Conservation (phyloP, 2,888 invertebrate genomes). For the Cheilosia impressa region DNA sequence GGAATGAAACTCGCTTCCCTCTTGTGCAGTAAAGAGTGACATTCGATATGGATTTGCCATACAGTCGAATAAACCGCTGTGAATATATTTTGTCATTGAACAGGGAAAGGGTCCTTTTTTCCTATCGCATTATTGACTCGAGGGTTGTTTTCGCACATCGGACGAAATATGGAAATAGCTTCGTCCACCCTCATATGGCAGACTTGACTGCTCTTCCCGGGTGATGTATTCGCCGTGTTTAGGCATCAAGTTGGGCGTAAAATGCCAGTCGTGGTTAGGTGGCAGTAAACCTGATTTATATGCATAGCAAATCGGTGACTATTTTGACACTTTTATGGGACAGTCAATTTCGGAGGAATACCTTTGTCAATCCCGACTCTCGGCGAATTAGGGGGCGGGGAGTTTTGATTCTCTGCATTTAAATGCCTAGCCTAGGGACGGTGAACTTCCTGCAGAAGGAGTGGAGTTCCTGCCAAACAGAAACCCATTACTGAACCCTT, state of each 20-base stretch:
- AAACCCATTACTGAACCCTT: no score
- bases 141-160: neutral
- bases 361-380: neutral
- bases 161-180: constrained; percentile 62
- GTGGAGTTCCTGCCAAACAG: no score
- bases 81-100: constrained; percentile 14
- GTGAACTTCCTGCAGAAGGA: neutral
- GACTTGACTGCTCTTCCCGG: constrained; percentile 29
- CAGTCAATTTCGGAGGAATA: neutral
- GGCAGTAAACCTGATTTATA: constrained; percentile 56
- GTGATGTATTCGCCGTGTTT: constrained; percentile 23
- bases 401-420: neutral
- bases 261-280: constrained; percentile 47
- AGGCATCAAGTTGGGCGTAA: constrained; percentile 32
- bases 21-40: constrained; percentile 35
- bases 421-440: neutral
- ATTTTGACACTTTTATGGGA: constrained; percentile 38
- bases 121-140: constrained; percentile 8
- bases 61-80: constrained; percentile 23
- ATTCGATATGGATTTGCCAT: constrained; percentile 59
- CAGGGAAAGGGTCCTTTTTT: constrained; percentile 7
- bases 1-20: constrained; percentile 4
- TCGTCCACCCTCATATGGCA: constrained; percentile 40
- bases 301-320: constrained; percentile 8
- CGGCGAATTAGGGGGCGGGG: no score